phyloP scores from a whole-genome alignment of 2,888 invertebrate species.

The Apomyelois bistriatella region DNA sequence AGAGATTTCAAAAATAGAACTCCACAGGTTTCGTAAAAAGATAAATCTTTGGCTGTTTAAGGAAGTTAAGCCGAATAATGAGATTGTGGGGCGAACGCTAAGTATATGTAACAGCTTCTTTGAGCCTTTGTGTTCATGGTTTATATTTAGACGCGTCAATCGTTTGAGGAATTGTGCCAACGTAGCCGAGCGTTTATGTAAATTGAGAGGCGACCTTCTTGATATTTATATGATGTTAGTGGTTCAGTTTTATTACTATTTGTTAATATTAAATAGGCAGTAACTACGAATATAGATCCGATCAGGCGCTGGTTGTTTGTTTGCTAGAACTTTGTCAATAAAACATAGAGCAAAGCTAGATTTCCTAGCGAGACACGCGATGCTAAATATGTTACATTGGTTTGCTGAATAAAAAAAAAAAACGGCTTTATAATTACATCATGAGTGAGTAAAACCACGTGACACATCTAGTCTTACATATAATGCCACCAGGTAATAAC shows the following conservation, averaged over 20 bases:
- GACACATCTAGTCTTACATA: too few relatives aligned
- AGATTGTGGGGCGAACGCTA: not conserved
- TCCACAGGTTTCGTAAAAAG: not conserved
- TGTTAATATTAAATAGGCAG: not conserved
- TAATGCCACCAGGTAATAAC: too few relatives aligned
- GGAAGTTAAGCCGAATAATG: not conserved
- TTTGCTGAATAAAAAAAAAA: too few relatives aligned
- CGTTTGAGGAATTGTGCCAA: constrained; percentile 12
- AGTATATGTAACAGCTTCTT: not conserved
- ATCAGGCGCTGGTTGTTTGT: too few relatives aligned
- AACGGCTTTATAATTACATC: too few relatives aligned
- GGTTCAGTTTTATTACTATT: not conserved
- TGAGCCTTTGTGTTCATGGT: not conserved
- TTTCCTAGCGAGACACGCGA: too few relatives aligned
- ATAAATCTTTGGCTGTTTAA: not conserved
- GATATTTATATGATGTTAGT: not conserved
- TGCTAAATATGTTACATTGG: too few relatives aligned
- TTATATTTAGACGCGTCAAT: constrained; percentile 4
- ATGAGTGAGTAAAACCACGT: too few relatives aligned
- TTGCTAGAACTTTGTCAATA: too few relatives aligned
- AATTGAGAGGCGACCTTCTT: constrained; percentile 12
- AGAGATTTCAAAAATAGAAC: too few relatives aligned
- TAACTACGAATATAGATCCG: too few relatives aligned
- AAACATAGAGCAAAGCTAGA: too few relatives aligned
- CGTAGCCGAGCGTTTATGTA: constrained; percentile 23